Percentiles rank a stretch among this genome's conserved stretches.
phyloP scores from a whole-genome alignment of 1,140 invertebrate species.

The Aphelenchoides fujianensis region DNA sequence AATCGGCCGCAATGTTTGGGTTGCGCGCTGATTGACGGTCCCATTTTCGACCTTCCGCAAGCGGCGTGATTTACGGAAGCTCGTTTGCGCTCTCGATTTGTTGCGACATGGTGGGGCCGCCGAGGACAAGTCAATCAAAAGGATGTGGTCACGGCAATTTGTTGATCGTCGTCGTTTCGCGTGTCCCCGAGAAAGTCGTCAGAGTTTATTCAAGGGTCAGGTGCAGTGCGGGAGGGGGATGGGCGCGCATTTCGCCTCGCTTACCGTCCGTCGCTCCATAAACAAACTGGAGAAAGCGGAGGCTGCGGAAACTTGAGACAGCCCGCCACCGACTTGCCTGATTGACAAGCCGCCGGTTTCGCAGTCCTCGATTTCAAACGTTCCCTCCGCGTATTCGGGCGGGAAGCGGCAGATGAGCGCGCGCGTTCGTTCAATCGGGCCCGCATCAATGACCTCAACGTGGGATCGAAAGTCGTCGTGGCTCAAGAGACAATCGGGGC shows the following conservation, averaged over 20 bases:
- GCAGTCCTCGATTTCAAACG: slow-evolving; percentile 4
- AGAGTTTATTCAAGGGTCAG: neutral
- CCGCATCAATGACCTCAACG: no score
- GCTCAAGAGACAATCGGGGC: no score
- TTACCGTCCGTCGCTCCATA: neutral
- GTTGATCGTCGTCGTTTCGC: neutral
- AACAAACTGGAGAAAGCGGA: neutral
- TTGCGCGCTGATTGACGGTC: no score
- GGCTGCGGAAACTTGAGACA: neutral
- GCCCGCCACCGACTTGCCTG: neutral
- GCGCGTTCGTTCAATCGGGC: neutral
- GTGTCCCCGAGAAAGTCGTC: neutral
- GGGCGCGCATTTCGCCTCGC: neutral
- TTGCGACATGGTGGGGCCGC: no score
- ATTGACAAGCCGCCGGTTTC: neutral
- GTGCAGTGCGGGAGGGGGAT: neutral
- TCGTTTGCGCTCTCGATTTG: no score
- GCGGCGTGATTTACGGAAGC: no score
- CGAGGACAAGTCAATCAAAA: neutral
- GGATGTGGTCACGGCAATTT: neutral
- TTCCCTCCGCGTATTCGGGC: neutral
- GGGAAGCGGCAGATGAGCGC: neutral
- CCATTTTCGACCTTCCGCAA: no score
- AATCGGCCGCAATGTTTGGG: no score
- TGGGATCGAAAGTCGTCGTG: no score